phyloP scores from a whole-genome alignment of 2,113 vertebrate genomes.

The Laterallus jamaicensis region DNA sequence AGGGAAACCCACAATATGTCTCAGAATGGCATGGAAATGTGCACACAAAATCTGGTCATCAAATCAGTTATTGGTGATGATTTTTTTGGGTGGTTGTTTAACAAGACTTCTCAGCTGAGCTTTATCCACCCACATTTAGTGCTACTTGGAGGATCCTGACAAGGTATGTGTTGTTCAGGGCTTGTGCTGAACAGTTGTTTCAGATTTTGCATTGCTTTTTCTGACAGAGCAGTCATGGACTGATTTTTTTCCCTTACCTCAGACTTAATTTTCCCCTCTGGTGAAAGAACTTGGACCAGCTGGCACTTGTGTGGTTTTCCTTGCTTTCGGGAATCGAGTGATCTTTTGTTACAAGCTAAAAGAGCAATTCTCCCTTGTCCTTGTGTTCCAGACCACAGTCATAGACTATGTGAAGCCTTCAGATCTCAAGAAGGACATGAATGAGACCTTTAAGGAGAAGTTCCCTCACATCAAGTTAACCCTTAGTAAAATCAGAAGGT shows the following conservation, averaged over 20 bases:
- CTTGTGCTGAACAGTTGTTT: background rate
- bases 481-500: conserved; percentile 98
- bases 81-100: background rate
- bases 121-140: background rate
- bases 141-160: background rate
- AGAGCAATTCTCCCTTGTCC: background rate
- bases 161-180: background rate
- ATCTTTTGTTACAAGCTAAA: background rate
- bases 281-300: background rate
- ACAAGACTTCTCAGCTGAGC: background rate
- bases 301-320: background rate
- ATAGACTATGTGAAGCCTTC: conserved; percentile 99
- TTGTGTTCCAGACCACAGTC: conserved; percentile 89
- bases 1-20: background rate
- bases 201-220: background rate
- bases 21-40: background rate
- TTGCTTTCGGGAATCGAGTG: background rate
- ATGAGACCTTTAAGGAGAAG: conserved; percentile 98
- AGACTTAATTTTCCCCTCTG: background rate
- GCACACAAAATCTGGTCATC: background rate
- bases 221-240: background rate
- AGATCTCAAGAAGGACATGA: conserved; percentile 99
- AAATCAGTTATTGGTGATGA: background rate
- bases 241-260: background rate
- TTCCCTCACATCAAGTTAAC: conserved; percentile 97